These are phyloP conservation scores for Meghimatium bilineatum DNA, from an alignment of 2,888 invertebrate species.

Conservation along the genomic window DNA sequence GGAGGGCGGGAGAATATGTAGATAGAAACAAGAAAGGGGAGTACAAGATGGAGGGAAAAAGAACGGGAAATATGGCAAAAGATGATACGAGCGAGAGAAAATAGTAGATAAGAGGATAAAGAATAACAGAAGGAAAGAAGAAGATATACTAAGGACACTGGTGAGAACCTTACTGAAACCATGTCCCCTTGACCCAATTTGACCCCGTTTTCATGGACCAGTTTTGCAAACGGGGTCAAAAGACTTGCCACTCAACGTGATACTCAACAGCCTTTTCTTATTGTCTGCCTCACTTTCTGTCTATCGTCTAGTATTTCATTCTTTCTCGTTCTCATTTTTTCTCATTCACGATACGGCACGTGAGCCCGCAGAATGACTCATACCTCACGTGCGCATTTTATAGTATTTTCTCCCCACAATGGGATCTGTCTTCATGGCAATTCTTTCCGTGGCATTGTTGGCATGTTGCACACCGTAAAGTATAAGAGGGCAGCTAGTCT, in stretches of 20 bases:
- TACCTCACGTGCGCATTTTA: not conserved
- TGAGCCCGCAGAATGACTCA: not conserved
- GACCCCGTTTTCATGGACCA: not conserved
- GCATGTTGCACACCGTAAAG: too few relatives aligned
- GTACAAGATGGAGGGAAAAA: not conserved
- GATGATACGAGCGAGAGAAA: not conserved
- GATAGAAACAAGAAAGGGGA: not conserved
- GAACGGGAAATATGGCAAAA: not conserved
- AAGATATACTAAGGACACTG: not conserved
- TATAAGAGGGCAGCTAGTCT: too few relatives aligned
- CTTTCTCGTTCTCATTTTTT: not conserved
- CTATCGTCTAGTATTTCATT: not conserved
- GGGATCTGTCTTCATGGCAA: too few relatives aligned
- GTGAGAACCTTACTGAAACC: not conserved
- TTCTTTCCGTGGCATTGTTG: too few relatives aligned
- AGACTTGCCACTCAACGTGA: not conserved
- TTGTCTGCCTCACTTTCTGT: not conserved
- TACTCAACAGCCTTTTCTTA: not conserved
- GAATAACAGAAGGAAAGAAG: not conserved
- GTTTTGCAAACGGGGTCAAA: not conserved
- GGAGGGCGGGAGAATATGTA: not conserved
- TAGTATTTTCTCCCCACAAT: not conserved
- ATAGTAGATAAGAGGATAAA: not conserved
- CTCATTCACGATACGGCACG: not conserved
- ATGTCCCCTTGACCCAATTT: slow-evolving; percentile 12